phyloP scores from a whole-genome alignment of 2,113 vertebrate genomes.

The Sciurus niger region DNA sequence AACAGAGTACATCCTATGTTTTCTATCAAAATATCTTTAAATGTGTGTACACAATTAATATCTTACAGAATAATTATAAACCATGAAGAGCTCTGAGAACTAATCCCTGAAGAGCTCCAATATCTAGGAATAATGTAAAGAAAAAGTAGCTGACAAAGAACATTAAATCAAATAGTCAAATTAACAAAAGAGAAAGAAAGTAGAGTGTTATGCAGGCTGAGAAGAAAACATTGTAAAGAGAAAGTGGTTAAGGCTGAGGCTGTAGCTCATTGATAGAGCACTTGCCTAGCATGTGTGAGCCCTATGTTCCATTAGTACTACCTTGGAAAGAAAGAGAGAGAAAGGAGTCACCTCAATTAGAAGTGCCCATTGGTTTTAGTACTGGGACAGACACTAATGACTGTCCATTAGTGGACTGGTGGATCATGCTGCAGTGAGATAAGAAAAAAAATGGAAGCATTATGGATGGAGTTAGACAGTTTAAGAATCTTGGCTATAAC shows the following conservation, averaged over 20 bases:
- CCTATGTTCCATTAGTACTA: background rate
- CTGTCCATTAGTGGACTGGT: accelerated
- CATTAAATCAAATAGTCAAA: background rate
- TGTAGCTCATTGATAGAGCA: background rate
- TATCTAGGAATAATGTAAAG: background rate
- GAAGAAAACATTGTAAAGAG: background rate
- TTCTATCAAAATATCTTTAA: background rate
- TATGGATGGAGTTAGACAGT: background rate
- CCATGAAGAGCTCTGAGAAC: background rate
- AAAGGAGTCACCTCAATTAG: background rate
- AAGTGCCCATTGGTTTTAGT: background rate
- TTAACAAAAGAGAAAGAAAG: background rate
- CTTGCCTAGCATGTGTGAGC: background rate
- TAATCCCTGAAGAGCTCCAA: background rate
- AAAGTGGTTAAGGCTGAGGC: background rate
- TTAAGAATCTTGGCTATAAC: background rate
- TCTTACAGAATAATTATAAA: background rate
- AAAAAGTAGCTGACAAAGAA: background rate
- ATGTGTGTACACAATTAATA: background rate
- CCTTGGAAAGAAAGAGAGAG: background rate
- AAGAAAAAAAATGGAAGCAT: background rate
- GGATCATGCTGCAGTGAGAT: too few species aligned
- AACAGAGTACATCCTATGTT: background rate
- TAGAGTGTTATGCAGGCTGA: background rate
- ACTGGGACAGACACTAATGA: background rate